Base-by-base conservation (phyloP, 2,888 invertebrate species). In the Cryptosula pallasiana region DNA sequence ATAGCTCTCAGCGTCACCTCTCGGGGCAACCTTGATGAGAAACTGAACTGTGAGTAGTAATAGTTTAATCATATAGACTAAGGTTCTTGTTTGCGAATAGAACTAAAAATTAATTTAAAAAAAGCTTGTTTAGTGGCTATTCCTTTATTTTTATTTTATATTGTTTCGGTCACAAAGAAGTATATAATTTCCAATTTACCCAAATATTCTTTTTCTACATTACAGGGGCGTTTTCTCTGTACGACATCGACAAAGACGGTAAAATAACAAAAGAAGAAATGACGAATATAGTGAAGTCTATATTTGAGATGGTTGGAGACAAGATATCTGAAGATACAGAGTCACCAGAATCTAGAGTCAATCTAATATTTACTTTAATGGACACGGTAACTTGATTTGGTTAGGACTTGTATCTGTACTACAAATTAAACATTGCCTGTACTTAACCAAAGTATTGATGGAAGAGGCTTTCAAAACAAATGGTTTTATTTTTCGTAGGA, bases 1-100 rank as follows among this genome's bases (percentile, higher is more conserved):
- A 90, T 94, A 86, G 98, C 98, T 75, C 88, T 99, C 76, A 97
- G 96, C 79, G 95, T 98, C 83, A 99, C 98, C 90, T 97, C 97
- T 84, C 89, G 98, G 83, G 98, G 98, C 77, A 96, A 95, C 85
- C 89, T 98, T 80, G 98, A 98, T 84, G 98, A 99, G 86, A 98
- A 98, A 88, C 88, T 98, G 80, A 95, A 96, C 84, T 98, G 98
- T 98, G 88, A 82, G 84, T 80, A 45, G 25, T 35, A 16, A 9
- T 45, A 45, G 9, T 9, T 9, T 45, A 13, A 45, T 20, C 9
- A 9, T 45, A 13, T 45, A 20, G 9, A 13, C 9, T 45, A 45
- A 13, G 9, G 45, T 45, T 20, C 9, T 45, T 45, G 45, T 9
- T 45, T n/a, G n/a, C n/a, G n/a, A n/a, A n/a, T n/a, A n/a, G n/a